phyloP scores from a whole-genome alignment of 2,797 vertebrate genomes.

The Liasis olivaceus region DNA sequence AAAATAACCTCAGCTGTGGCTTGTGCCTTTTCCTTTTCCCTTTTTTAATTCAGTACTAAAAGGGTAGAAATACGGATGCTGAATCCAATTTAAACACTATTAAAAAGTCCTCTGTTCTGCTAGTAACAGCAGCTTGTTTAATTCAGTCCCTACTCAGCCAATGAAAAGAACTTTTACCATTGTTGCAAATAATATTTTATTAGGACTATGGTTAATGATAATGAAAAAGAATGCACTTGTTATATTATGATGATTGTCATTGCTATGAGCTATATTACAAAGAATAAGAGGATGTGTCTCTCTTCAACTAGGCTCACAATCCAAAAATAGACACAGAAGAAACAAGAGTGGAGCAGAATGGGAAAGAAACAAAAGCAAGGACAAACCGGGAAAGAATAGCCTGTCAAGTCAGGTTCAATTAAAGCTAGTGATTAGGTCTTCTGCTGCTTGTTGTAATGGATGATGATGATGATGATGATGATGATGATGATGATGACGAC shows the following conservation, averaged over 20 bases:
- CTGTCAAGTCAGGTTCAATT: not conserved
- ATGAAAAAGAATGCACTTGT: not conserved
- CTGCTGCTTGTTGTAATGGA: not conserved
- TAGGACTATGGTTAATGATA: not conserved
- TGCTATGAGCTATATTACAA: not conserved
- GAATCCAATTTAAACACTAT: conserved; percentile 25
- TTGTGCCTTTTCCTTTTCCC: conserved; percentile 33
- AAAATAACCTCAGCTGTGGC: conserved; percentile 53
- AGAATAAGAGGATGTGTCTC: not conserved
- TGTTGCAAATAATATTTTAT: not conserved
- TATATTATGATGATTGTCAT: not conserved
- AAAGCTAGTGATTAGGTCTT: not conserved
- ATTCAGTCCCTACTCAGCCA: not conserved
- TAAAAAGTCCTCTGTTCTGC: conserved; percentile 7
- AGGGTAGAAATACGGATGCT: conserved; percentile 32
- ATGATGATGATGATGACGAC: not conserved
- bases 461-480: not conserved
- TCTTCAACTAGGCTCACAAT: not conserved
- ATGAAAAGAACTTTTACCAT: not conserved
- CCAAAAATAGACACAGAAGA: not conserved
- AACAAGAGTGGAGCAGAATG: not conserved
- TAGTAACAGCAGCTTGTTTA: conserved; percentile 27
- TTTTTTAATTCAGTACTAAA: conserved; percentile 22
- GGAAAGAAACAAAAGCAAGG: not conserved
- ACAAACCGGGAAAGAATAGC: not conserved